Percentiles rank a stretch among this genome's conserved stretches.
These are phyloP conservation scores for Pseudococcus jackbeardsleyi DNA, from an alignment of 2,888 invertebrate species.

Conservation along the genomic window DNA sequence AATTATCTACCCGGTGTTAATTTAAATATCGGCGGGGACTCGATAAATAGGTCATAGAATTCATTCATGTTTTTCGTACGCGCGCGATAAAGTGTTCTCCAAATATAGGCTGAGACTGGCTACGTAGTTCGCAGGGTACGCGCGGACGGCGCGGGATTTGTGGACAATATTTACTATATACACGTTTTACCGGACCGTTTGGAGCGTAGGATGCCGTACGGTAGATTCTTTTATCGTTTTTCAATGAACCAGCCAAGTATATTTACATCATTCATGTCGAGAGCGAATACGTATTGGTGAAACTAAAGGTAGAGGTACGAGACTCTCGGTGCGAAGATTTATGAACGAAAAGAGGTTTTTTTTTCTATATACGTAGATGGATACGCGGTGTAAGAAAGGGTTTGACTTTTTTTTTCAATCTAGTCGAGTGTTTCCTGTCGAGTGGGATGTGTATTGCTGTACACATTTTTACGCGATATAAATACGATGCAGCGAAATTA, in stretches of 20 bases:
- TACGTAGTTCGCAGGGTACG: neutral
- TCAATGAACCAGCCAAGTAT: slow-evolving; percentile 51
- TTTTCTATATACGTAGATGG: neutral
- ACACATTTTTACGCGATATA: neutral
- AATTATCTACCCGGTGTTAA: neutral
- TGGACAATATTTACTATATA: slow-evolving; percentile 56
- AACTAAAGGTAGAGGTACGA: neutral
- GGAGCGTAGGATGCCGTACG: slow-evolving; percentile 31
- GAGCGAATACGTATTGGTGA: slow-evolving; percentile 48
- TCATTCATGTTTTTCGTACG: slow-evolving; percentile 30
- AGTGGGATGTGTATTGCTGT: slow-evolving; percentile 33
- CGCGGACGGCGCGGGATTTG: neutral
- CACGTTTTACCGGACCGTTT: slow-evolving; percentile 19
- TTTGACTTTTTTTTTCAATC: slow-evolving; percentile 8
- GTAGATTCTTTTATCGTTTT: slow-evolving; percentile 50
- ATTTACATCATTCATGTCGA: slow-evolving; percentile 54
- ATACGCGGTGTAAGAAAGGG: slow-evolving; percentile 2
- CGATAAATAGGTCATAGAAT: slow-evolving; percentile 43
- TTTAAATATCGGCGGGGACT: slow-evolving; percentile 36
- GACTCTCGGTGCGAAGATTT: slow-evolving; percentile 49
- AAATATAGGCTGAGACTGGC: slow-evolving; percentile 50
- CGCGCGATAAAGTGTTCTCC: slow-evolving; percentile 39
- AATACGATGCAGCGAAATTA: neutral
- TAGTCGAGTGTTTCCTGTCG: slow-evolving; percentile 47
- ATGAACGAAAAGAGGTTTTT: slow-evolving; percentile 52